Conservation (phyloP, 2,113 vertebrate species). For the Gadus chalcogrammus region DNA sequence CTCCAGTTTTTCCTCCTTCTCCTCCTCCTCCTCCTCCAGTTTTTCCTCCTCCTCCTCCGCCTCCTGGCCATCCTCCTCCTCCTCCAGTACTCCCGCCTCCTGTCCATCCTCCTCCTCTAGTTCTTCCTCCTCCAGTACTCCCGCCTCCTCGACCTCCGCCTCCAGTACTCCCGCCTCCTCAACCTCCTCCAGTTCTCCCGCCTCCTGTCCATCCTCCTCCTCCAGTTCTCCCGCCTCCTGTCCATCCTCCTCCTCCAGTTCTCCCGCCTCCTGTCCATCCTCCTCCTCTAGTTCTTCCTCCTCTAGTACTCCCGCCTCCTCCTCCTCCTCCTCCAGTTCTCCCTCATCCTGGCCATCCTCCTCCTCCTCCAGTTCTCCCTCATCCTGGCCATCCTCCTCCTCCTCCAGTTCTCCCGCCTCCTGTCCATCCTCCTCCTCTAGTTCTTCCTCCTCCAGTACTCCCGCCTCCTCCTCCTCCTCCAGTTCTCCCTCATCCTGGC, state of each 20-base stretch:
- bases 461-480: constrained; percentile 24
- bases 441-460: constrained; percentile 18
- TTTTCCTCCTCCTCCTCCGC: constrained; percentile 11
- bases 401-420: constrained; percentile 18
- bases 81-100: not conserved
- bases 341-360: constrained; percentile 16
- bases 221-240: not conserved
- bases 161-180: not conserved
- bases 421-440: constrained; percentile 14
- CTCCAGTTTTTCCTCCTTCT: constrained; percentile 9
- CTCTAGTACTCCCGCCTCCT: constrained; percentile 24
- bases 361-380: constrained; percentile 42
- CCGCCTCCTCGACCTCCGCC: constrained; percentile 1
- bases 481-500: constrained; percentile 8
- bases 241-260: constrained; percentile 3
- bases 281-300: not conserved
- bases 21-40: not conserved
- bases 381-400: constrained; percentile 15
- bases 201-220: too few species aligned
- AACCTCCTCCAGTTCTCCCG: constrained; percentile 9
- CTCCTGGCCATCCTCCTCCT: not conserved
- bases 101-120: not conserved
- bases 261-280: not conserved
- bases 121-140: constrained; percentile 12
- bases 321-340: not conserved